Percentiles rank a stretch among this genome's conserved stretches.
phyloP scores from a whole-genome alignment of 2,113 vertebrate genomes.

The Columbina picui region DNA sequence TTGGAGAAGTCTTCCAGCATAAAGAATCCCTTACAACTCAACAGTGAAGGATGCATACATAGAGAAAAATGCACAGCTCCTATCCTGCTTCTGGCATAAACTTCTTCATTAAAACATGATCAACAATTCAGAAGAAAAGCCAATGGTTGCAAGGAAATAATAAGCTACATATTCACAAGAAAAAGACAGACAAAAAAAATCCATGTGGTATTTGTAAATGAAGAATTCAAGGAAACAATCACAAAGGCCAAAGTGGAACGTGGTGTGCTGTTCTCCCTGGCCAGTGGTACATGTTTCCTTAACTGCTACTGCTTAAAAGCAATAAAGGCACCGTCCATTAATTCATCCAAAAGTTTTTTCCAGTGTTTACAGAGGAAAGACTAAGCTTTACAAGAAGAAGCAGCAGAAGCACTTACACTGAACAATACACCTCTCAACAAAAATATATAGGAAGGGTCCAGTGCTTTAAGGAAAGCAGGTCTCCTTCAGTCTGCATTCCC shows the following conservation, averaged over 20 bases:
- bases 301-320: neutral
- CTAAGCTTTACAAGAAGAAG: neutral
- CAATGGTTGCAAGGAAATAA: neutral
- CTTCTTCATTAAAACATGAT: neutral
- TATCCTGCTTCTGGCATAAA: neutral
- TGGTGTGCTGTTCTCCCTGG: neutral
- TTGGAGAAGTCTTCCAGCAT: neutral
- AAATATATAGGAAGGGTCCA: neutral
- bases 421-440: neutral
- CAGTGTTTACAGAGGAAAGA: neutral
- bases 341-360: neutral
- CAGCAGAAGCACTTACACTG: neutral
- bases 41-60: neutral
- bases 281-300: neutral
- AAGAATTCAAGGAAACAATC: neutral
- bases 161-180: neutral
- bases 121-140: neutral
- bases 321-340: neutral
- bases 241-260: neutral
- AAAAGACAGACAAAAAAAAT: neutral
- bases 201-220: fast-evolving
- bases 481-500: neutral
- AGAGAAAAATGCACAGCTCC: neutral
- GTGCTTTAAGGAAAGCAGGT: neutral
- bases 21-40: neutral